phyloP scores from a whole-genome alignment of 1,140 invertebrate species.

The Steinernema feltiae region DNA sequence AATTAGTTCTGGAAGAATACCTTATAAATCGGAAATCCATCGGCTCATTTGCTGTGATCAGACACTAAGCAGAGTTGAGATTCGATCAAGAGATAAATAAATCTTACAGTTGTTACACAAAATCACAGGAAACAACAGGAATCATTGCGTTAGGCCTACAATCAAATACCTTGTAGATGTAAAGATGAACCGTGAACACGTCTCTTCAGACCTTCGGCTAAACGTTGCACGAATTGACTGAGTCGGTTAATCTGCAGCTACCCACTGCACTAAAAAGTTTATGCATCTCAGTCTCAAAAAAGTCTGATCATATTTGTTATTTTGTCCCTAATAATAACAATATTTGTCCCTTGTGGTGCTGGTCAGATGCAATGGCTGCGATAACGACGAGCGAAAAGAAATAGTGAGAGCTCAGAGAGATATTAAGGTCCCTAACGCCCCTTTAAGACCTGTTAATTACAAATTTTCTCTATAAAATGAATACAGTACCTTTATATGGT shows the following conservation, averaged over 20 bases:
- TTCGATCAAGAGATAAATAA: neutral
- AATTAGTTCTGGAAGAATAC: neutral
- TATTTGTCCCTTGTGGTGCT: too few species aligned
- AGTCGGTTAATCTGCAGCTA: neutral
- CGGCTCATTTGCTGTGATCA: neutral
- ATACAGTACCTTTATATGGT: neutral
- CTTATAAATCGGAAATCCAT: conserved; percentile 4
- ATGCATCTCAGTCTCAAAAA: neutral
- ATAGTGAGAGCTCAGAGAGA: too few species aligned
- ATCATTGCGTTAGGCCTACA: neutral
- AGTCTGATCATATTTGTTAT: too few species aligned
- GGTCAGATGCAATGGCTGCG: too few species aligned
- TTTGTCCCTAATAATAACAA: too few species aligned
- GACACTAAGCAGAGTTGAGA: neutral
- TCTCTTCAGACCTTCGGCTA: conserved; percentile 8
- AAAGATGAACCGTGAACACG: neutral
- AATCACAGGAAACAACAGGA: neutral
- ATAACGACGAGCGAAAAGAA: too few species aligned
- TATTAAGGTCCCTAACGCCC: too few species aligned
- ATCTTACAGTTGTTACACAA: neutral
- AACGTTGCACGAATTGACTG: neutral
- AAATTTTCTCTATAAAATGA: too few species aligned
- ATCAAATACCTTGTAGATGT: neutral
- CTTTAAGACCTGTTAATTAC: too few species aligned
- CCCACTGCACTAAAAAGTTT: neutral